Evolutionary conservation across 2,113 vertebrate genomes (phyloP).

Genomic region (Phalacrocorax brasilianus): DNA sequence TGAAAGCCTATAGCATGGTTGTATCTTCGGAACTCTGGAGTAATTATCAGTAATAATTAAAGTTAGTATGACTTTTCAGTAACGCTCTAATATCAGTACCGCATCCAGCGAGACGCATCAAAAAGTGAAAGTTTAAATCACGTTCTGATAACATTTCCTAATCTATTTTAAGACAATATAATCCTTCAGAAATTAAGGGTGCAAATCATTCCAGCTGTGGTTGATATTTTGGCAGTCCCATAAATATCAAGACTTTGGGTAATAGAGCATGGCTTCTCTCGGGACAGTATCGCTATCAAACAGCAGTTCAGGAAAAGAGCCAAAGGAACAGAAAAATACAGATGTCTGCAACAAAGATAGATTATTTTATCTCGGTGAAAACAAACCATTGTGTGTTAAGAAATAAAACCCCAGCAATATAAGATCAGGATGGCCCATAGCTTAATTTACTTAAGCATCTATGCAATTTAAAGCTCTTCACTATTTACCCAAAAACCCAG

Average conservation of each 20-base stretch:
- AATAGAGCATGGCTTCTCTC: fast-evolving
- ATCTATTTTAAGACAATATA: not conserved
- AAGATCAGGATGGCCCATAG: not conserved
- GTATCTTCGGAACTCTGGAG: not conserved
- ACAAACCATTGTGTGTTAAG: not conserved
- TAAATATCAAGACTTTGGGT: not conserved
- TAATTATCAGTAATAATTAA: not conserved
- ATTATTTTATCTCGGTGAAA: not conserved
- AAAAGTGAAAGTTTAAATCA: not conserved
- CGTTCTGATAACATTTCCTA: not conserved
- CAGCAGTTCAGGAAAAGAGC: not conserved
- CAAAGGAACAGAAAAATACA: not conserved
- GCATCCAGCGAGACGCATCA: not conserved
- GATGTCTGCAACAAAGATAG: not conserved
- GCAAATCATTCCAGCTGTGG: not conserved
- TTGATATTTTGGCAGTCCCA: not conserved
- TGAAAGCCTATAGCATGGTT: not conserved
- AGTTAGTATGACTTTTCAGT: not conserved
- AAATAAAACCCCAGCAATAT: not conserved
- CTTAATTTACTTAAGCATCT: not conserved
- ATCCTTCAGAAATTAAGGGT: not conserved
- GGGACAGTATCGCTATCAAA: not conserved
- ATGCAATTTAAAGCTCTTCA: not conserved
- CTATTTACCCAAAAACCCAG: not conserved
- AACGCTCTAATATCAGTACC: not conserved